A percentile compares a stretch with the other conserved stretches of the same genome.
These are phyloP conservation scores for Saccopteryx leptura DNA, from an alignment of 2,113 vertebrate species.

Conservation along the genomic window DNA sequence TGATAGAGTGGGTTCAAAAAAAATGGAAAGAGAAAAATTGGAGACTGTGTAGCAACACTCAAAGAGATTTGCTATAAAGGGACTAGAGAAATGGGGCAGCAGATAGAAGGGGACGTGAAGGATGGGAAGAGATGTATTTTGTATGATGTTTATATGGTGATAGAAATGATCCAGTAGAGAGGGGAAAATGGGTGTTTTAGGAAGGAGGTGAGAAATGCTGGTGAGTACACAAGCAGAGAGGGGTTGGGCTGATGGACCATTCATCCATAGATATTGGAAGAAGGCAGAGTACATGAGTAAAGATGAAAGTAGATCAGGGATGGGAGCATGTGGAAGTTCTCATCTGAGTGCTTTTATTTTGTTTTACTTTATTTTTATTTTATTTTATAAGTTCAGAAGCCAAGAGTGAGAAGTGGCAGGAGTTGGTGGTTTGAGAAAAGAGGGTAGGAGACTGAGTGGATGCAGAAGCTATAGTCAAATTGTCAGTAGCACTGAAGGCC, in stretches of 20 bases:
- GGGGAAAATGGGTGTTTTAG: not conserved
- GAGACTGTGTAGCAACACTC: not conserved
- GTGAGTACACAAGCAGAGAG: not conserved
- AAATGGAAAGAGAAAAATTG: not conserved
- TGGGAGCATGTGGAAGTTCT: not conserved
- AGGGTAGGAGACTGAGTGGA: not conserved
- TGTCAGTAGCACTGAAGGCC: not conserved
- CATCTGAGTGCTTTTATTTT: not conserved
- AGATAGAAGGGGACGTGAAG: not conserved
- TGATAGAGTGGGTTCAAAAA: not conserved
- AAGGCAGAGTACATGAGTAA: not conserved
- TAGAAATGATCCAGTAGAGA: not conserved
- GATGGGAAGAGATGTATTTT: not conserved
- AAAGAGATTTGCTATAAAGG: not conserved
- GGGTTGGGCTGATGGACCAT: not conserved
- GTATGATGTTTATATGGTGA: not conserved
- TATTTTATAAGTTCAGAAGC: not conserved
- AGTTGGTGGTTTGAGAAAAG: not conserved
- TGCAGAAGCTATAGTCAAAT: not conserved
- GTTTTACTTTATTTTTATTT: not conserved
- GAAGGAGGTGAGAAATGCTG: not conserved
- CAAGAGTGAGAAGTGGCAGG: not conserved
- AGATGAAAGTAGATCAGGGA: not conserved
- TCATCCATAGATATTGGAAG: not conserved
- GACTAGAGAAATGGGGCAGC: not conserved